These are phyloP conservation scores for Oxystoma pomonae DNA, from an alignment of 2,888 invertebrate species.

Conservation along the genomic window DNA sequence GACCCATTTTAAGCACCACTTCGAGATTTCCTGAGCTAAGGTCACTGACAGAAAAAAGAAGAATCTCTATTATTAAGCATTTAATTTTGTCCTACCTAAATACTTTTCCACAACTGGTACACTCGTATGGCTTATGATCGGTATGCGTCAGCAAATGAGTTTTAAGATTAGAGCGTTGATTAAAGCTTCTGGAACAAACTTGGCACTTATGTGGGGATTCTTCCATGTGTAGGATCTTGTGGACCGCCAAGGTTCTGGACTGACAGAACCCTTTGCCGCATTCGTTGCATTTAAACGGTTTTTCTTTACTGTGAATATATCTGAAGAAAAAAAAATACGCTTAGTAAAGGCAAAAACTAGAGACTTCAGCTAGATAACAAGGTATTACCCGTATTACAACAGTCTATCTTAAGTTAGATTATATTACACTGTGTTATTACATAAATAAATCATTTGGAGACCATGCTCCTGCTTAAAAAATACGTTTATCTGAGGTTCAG, in stretches of 20 bases:
- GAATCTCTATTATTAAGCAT: too few relatives aligned
- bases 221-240: conserved; percentile 90
- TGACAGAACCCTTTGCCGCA: conserved; percentile 99
- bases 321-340: conserved; percentile 52
- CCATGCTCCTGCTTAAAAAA: too few relatives aligned
- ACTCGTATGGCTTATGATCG: conserved; percentile 52
- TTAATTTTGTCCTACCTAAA: conserved; percentile 33
- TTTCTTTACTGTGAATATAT: conserved; percentile 97
- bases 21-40: too few relatives aligned
- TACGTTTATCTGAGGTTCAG: too few relatives aligned
- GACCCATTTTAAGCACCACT: too few relatives aligned
- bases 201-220: conserved; percentile 93
- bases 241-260: conserved; percentile 91
- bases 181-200: conserved; percentile 84
- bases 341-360: too few relatives aligned
- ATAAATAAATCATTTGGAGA: too few relatives aligned
- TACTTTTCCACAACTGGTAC: conserved; percentile 42
- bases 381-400: too few relatives aligned
- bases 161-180: conserved; percentile 89
- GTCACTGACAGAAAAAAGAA: too few relatives aligned
- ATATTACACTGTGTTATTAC: too few relatives aligned
- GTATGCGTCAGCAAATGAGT: conserved; percentile 87
- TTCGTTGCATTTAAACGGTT: conserved; percentile 95
- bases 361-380: too few relatives aligned
- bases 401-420: too few relatives aligned